Conservation (phyloP, 2,888 invertebrate species). For the Drosophila tripunctata region DNA sequence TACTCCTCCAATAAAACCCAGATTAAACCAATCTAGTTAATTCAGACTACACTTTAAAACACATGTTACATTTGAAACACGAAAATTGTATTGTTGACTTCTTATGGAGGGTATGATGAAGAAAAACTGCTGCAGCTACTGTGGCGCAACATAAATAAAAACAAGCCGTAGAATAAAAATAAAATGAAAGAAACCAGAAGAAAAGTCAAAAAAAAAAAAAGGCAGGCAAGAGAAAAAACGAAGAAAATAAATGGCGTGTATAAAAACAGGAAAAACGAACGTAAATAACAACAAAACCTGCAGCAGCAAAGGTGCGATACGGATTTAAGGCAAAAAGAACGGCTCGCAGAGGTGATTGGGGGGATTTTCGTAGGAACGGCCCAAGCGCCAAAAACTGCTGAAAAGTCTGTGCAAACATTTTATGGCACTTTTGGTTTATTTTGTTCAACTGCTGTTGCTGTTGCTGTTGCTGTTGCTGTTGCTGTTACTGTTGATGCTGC, state of each 20-base stretch:
- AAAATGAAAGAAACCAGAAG: slow-evolving; percentile 16
- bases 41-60: neutral
- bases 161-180: slow-evolving; percentile 10
- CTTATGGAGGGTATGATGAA: slow-evolving; percentile 20
- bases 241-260: slow-evolving; percentile 71
- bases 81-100: neutral
- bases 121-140: slow-evolving; percentile 31
- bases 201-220: neutral
- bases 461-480: too few relatives aligned
- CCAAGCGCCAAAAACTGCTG: slow-evolving; percentile 44
- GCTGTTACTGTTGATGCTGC: slow-evolving; percentile 21
- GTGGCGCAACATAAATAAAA: slow-evolving; percentile 32
- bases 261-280: slow-evolving; percentile 66
- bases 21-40: too few relatives aligned
- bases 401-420: slow-evolving; percentile 72
- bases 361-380: neutral
- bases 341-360: too few relatives aligned
- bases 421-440: slow-evolving; percentile 78
- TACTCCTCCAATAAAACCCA: too few relatives aligned
- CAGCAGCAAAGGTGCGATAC: slow-evolving; percentile 48
- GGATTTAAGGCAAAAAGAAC: slow-evolving; percentile 34
- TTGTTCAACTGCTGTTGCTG: slow-evolving; percentile 45
- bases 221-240: slow-evolving; percentile 20
- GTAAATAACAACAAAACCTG: slow-evolving; percentile 65
- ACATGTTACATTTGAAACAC: neutral